Percentiles rank a stretch among this genome's conserved stretches.
Conservation (phyloP, 2,888 invertebrate species). For the Lymantria monacha region DNA sequence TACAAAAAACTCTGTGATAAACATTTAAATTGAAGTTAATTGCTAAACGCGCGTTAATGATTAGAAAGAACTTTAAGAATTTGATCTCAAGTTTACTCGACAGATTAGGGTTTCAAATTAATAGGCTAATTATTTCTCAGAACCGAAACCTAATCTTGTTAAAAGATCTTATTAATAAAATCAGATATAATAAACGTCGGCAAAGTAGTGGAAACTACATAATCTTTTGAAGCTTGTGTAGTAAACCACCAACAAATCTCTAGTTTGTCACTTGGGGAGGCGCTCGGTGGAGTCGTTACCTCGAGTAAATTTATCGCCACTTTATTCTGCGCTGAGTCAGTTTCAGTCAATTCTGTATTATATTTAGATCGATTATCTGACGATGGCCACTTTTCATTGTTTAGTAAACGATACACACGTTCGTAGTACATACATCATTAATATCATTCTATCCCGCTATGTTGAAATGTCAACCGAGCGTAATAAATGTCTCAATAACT, state of each 20-base stretch:
- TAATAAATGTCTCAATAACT: constrained; percentile 56
- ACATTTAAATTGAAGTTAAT: no score
- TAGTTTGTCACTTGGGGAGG: constrained; percentile 43
- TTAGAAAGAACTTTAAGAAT: neutral
- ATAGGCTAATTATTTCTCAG: constrained; percentile 13
- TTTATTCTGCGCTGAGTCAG: constrained; percentile 39
- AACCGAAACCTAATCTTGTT: constrained; percentile 22
- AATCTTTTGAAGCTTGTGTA: constrained; percentile 34
- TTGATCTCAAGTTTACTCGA: constrained; percentile 3
- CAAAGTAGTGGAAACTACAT: constrained; percentile 23
- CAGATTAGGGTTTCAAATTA: constrained; percentile 1
- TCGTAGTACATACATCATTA: constrained; percentile 37
- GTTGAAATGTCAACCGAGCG: constrained; percentile 45
- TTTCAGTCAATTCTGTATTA: constrained; percentile 36
- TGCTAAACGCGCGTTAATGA: no score
- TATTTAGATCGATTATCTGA: constrained; percentile 41
- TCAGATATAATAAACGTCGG: neutral
- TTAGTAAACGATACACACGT: constrained; percentile 39
- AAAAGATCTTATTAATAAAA: constrained; percentile 20
- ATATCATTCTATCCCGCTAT: constrained; percentile 44
- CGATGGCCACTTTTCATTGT: constrained; percentile 42
- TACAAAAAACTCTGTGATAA: no score
- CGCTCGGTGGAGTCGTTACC: constrained; percentile 40
- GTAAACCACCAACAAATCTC: constrained; percentile 44
- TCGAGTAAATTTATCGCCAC: constrained; percentile 45